These are phyloP conservation scores for Cheilosia impressa DNA, from an alignment of 2,888 invertebrate species.

Conservation along the genomic window DNA sequence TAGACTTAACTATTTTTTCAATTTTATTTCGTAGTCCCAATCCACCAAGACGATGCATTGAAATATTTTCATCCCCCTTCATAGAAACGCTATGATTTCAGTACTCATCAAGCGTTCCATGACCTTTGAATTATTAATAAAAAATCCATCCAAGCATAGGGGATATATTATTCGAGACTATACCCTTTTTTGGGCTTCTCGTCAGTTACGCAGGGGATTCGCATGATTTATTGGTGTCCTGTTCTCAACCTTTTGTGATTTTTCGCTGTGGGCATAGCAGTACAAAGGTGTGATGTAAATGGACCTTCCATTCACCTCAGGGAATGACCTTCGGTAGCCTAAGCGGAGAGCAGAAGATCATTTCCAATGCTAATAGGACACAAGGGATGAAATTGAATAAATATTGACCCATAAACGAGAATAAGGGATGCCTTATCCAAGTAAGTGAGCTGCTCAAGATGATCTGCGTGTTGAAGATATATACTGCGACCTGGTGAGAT, in stretches of 20 bases:
- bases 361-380: constrained; percentile 43
- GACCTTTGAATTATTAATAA: constrained; percentile 50
- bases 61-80: constrained; percentile 16
- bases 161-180: background rate
- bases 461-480: constrained; percentile 68
- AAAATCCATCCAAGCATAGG: background rate
- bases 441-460: constrained; percentile 35
- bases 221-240: constrained; percentile 71
- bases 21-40: background rate
- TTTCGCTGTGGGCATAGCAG: constrained; percentile 32
- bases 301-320: constrained; percentile 64
- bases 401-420: constrained; percentile 63
- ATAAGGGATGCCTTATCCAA: constrained; percentile 45
- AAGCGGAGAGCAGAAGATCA: constrained; percentile 19
- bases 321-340: constrained; percentile 69
- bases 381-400: constrained; percentile 67
- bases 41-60: constrained; percentile 9
- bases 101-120: constrained; percentile 24
- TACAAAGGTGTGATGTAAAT: constrained; percentile 73
- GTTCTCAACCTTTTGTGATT: constrained; percentile 68
- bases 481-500: constrained; percentile 54
- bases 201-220: constrained; percentile 50
- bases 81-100: background rate
- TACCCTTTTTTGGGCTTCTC: constrained; percentile 52
- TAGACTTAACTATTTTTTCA: background rate